phyloP scores from a whole-genome alignment of 2,113 vertebrate genomes.

The Calcarius ornatus region DNA sequence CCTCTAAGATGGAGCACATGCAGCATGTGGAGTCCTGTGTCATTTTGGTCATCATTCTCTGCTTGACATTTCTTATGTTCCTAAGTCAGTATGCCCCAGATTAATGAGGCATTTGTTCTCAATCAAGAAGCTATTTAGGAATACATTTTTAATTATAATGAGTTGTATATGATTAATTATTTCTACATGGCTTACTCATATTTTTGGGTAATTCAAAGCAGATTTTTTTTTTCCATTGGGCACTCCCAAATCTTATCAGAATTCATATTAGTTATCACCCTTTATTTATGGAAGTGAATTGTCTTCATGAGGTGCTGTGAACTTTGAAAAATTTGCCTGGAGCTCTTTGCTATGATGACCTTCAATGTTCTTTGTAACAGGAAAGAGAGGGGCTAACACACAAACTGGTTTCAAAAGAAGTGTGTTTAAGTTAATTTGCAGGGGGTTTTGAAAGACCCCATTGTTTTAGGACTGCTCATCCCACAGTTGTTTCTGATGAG shows the following conservation, averaged over 20 bases:
- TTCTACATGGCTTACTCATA: slow-evolving; percentile 65
- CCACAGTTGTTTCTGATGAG: background rate
- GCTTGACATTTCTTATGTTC: slow-evolving; percentile 69
- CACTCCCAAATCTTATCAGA: slow-evolving; percentile 20
- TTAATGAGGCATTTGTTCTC: slow-evolving; percentile 82
- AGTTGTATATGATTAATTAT: slow-evolving; percentile 76
- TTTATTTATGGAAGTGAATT: slow-evolving; percentile 41
- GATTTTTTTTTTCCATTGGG: background rate
- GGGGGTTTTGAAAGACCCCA: background rate
- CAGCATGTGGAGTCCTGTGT: slow-evolving; percentile 40
- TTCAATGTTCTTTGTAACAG: background rate
- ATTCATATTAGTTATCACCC: background rate
- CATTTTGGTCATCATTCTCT: slow-evolving; percentile 67
- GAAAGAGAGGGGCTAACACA: background rate
- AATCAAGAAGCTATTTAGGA: slow-evolving; percentile 76
- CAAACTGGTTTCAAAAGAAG: background rate
- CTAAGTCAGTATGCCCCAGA: slow-evolving; percentile 68
- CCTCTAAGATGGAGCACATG: slow-evolving; percentile 11
- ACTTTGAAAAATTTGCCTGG: slow-evolving; percentile 45
- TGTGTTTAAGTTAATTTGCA: slow-evolving; percentile 11
- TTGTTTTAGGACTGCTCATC: slow-evolving; percentile 22
- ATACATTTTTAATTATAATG: slow-evolving; percentile 77
- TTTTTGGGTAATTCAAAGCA: slow-evolving; percentile 59
- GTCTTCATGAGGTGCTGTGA: background rate
- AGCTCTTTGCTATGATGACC: background rate